Conservation (phyloP, 1,140 invertebrate species). For the Manduca sexta region DNA sequence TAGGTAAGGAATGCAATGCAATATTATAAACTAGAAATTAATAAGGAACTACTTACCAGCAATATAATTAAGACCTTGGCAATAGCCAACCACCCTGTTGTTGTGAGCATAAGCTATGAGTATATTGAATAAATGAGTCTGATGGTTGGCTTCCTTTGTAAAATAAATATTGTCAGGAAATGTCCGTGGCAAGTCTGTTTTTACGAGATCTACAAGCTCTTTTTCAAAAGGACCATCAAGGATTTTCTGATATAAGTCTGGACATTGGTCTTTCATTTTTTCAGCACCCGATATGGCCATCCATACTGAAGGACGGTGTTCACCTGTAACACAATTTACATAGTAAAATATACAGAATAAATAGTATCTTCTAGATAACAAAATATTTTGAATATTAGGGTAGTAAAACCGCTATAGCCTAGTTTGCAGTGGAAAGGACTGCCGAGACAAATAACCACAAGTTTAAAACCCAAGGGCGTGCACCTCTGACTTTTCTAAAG, state of each 20-base stretch:
- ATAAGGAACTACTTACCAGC: slow-evolving; percentile 69
- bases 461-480: too few species aligned
- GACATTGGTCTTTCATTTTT: slow-evolving; percentile 77
- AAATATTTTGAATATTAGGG: neutral
- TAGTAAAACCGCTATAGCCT: neutral
- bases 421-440: too few species aligned
- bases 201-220: slow-evolving; percentile 84
- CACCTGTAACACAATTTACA: slow-evolving; percentile 68
- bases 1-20: too few species aligned
- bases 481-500: too few species aligned
- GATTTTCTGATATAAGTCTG: slow-evolving; percentile 82
- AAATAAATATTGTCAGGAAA: slow-evolving; percentile 97
- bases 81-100: slow-evolving; percentile 91
- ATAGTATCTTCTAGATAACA: slow-evolving; percentile 42
- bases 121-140: slow-evolving; percentile 87
- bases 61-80: slow-evolving; percentile 95
- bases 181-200: slow-evolving; percentile 89
- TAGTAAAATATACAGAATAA: neutral
- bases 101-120: slow-evolving; percentile 92
- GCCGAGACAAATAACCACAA: too few species aligned
- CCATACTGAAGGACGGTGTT: slow-evolving; percentile 82
- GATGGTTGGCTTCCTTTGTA: slow-evolving; percentile 80
- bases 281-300: slow-evolving; percentile 87
- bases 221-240: slow-evolving; percentile 78
- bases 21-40: neutral